Evolutionary conservation across 2,113 vertebrate genomes (phyloP).

Genomic region (Cheirogaleus medius): DNA sequence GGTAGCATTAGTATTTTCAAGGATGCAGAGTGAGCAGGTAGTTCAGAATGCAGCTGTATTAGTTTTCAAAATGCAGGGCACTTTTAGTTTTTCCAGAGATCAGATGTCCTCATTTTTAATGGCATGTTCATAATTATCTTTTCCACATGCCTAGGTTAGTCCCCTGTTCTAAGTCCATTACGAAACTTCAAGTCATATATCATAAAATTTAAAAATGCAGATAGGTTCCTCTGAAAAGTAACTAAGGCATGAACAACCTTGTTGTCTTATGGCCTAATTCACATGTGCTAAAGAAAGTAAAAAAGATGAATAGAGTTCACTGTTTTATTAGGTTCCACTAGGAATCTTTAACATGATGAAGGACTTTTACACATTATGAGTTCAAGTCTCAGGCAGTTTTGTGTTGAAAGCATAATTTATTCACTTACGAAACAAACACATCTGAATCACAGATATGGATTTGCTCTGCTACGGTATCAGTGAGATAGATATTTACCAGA

Average conservation of each 20-base stretch:
- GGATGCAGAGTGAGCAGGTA: not conserved
- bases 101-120: not conserved
- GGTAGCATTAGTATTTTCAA: not conserved
- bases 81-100: not conserved
- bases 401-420: slow-evolving; percentile 22
- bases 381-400: slow-evolving; percentile 20
- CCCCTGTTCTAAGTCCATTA: not conserved
- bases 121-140: not conserved
- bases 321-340: not conserved
- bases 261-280: not conserved
- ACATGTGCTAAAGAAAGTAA: not conserved
- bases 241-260: not conserved
- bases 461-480: not conserved
- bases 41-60: not conserved
- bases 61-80: not conserved
- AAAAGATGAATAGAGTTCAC: not conserved
- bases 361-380: not conserved
- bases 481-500: slow-evolving; percentile 1
- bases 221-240: not conserved
- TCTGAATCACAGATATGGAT: not conserved
- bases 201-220: not conserved
- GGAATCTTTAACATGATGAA: not conserved
- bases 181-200: not conserved
- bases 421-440: slow-evolving; percentile 25
- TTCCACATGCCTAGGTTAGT: not conserved